Conservation (phyloP, 2,797 vertebrate species). For the Hydrocynus forskahlii region DNA sequence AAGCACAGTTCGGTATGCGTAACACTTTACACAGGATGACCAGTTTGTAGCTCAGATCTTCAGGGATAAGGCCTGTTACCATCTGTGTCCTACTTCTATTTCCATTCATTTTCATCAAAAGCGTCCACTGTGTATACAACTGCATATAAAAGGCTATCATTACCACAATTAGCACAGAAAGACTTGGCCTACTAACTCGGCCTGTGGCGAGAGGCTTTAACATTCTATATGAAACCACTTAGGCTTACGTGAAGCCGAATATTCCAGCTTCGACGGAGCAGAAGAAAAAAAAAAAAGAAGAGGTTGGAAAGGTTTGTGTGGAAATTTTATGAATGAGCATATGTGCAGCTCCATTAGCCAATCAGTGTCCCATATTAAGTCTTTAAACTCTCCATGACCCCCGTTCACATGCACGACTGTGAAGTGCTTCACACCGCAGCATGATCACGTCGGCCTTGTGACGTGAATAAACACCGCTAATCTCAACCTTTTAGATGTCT, state of each 20-base stretch:
- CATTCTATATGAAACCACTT: background rate
- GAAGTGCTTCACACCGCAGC: conserved; percentile 61
- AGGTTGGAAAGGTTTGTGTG: conserved; percentile 16
- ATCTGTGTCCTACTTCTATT: conserved; percentile 2
- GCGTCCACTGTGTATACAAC: conserved; percentile 8
- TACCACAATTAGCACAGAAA: conserved; percentile 8
- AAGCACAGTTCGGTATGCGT: background rate
- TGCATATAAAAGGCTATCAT: conserved; percentile 2
- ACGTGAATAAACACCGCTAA: conserved; percentile 70
- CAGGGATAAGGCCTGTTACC: background rate
- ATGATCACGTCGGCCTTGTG: conserved; percentile 59
- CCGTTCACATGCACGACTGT: conserved; percentile 47
- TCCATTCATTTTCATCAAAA: conserved; percentile 21
- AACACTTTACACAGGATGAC: conserved; percentile 11
- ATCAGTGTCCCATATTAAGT: conserved; percentile 48
- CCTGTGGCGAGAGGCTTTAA: background rate
- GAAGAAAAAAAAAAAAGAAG: background rate
- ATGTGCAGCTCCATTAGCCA: conserved; percentile 54
- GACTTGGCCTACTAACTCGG: conserved; percentile 15
- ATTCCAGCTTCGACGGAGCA: conserved; percentile 22
- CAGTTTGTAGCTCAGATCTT: background rate
- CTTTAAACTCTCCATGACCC: conserved; percentile 58
- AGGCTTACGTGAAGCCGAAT: conserved; percentile 15
- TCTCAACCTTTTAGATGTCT: conserved; percentile 63
- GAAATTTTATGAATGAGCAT: conserved; percentile 51